Percentiles rank a stretch among this genome's conserved stretches.
Evolutionary conservation across 2,113 vertebrate genomes (phyloP).

Genomic region (Tyto alba): DNA sequence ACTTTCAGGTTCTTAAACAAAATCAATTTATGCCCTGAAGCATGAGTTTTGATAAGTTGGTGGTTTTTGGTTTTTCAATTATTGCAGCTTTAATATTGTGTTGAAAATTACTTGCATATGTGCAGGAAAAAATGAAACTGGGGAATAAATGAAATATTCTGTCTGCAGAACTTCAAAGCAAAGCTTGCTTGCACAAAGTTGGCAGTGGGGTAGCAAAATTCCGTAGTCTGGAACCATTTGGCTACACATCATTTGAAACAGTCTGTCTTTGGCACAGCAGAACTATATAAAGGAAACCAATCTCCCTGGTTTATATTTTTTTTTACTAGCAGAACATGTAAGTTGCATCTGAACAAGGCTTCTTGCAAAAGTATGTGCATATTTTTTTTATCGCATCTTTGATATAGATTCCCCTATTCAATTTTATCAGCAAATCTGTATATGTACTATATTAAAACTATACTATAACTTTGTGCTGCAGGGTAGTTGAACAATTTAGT

Average conservation of each 20-base stretch:
- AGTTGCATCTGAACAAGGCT: neutral
- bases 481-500: neutral
- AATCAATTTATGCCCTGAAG: conserved; percentile 27
- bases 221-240: conserved; percentile 30
- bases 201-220: conserved; percentile 33
- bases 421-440: neutral
- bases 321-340: neutral
- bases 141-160: conserved; percentile 22
- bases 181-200: conserved; percentile 15
- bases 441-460: neutral
- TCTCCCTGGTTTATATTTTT: neutral
- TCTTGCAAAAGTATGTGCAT: neutral
- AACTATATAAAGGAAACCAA: neutral
- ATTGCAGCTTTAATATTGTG: conserved; percentile 10
- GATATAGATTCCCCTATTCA: neutral
- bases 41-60: neutral
- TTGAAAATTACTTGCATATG: conserved; percentile 51
- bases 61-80: neutral
- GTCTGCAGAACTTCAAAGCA: conserved; percentile 44
- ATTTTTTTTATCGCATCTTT: neutral
- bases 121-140: neutral
- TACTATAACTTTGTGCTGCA: neutral
- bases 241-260: conserved; percentile 3
- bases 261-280: neutral
- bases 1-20: neutral